These are phyloP conservation scores for Struthidea cinerea DNA, from an alignment of 2,113 vertebrate genomes.

Conservation along the genomic window DNA sequence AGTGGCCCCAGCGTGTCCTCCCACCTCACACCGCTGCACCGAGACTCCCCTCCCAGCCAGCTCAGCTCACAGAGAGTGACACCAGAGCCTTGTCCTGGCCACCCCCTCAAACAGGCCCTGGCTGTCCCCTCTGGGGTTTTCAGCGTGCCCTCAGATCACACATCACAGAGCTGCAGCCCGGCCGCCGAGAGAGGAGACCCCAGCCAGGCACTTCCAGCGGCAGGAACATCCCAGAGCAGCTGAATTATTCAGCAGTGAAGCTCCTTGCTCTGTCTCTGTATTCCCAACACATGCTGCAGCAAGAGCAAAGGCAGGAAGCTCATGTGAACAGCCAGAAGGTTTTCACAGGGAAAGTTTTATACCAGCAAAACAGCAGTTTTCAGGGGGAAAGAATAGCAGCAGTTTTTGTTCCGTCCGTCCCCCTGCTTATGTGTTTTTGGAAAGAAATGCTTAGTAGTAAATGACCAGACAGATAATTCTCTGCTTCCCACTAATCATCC, in stretches of 20 bases:
- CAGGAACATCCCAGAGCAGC: not conserved
- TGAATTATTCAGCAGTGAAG: constrained; percentile 35
- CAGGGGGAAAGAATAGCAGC: not conserved
- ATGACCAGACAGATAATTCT: constrained; percentile 42
- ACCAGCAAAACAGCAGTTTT: not conserved
- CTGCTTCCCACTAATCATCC: not conserved
- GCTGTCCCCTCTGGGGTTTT: not conserved
- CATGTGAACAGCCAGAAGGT: not conserved
- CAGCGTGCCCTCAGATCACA: not conserved
- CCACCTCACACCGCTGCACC: not conserved
- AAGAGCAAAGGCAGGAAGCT: not conserved
- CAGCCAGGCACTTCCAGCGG: rapidly evolving
- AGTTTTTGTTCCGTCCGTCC: constrained; percentile 1
- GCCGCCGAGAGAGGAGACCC: not conserved
- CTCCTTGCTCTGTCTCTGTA: not conserved
- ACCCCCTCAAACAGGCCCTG: not conserved
- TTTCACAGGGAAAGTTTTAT: not conserved
- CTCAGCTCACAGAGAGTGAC: not conserved
- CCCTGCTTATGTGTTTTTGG: not conserved
- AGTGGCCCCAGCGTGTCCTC: not conserved
- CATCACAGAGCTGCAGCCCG: not conserved
- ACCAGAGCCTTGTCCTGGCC: not conserved
- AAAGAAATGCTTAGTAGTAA: constrained; percentile 9
- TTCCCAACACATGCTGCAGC: not conserved
- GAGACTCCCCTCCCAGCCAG: not conserved